Base-by-base conservation (phyloP, 2,113 vertebrate genomes). In the Natator depressus region DNA sequence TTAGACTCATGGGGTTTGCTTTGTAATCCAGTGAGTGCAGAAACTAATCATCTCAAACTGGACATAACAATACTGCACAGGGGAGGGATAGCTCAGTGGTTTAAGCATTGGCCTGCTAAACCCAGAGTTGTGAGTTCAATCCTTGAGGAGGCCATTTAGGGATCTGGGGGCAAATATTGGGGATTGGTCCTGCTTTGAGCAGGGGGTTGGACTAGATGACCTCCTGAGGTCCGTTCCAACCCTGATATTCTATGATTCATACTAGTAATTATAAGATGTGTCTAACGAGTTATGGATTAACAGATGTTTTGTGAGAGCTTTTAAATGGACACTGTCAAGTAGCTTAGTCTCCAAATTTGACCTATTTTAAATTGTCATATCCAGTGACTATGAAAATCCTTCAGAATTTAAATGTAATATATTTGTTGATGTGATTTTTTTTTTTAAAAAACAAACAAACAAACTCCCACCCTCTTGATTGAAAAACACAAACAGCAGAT, bases 401-500 rank as follows among this genome's bases (percentile, higher is more conserved):
- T 76, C 42, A 76, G 72, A 76, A 46, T 46, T 76, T 46, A 75
- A 38, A 14, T 82, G 24, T 83, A 49, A 76, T 89, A 94, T 93
- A 12, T 10, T 57, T 94, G 54, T 54, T 81, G 76, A 95, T 94
- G 89, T 4, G 24, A 54, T 11, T 42, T 42, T 42, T 42, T 42
- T 72, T 38, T 24, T 51, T 80, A 86, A 80, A 82, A 94, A 91
- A 29, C 31, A 54, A 87, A 10, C n/a, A 14, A 81, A 78, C 19
- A 69, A 91, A 10, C 9, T 46, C 13, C 0, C 6, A 3, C 47
- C 51, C 27, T 82, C 90, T 80, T 88, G 80, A 46, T 46, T 46
- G 72, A 76, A 46, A 76, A 46, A 46, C 24, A 46, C 10, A 25
- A 29, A 22, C 12, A 76, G 72, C 0, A 0, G 62, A 72, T 50